These are phyloP conservation scores for Enhydra lutris DNA, from an alignment of 2,113 vertebrate genomes.

Conservation along the genomic window DNA sequence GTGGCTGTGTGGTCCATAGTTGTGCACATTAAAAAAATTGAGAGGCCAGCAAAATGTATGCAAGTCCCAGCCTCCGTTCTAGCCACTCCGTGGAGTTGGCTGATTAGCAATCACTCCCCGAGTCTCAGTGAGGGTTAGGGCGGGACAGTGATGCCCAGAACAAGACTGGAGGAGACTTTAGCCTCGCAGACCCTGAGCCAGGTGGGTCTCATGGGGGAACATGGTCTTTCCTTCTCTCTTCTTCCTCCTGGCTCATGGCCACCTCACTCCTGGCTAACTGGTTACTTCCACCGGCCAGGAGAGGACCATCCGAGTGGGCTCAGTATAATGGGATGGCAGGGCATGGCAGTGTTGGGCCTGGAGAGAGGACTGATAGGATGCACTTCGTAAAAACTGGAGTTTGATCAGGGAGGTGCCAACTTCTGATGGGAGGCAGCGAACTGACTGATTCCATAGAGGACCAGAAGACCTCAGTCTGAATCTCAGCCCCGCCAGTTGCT, in stretches of 20 bases:
- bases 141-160: neutral
- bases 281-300: constrained; percentile 83
- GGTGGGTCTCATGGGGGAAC: neutral
- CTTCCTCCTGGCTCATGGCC: constrained; percentile 81
- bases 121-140: neutral
- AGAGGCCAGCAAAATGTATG: neutral
- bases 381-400: accelerated
- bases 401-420: accelerated
- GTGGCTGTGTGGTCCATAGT: neutral
- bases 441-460: accelerated
- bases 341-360: no score
- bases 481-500: neutral
- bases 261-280: constrained; percentile 82
- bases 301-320: constrained; percentile 78
- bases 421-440: neutral
- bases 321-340: constrained; percentile 75
- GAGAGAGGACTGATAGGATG: neutral
- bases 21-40: neutral
- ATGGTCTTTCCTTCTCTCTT: neutral
- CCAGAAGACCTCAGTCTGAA: neutral
- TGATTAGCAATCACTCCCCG: no score
- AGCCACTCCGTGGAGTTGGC: neutral
- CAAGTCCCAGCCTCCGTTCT: neutral
- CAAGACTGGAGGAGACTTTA: accelerated
- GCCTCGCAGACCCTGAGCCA: accelerated